These are phyloP conservation scores for Peromyscus melanophrys DNA, from an alignment of 2,797 vertebrate genomes.

Conservation along the genomic window DNA sequence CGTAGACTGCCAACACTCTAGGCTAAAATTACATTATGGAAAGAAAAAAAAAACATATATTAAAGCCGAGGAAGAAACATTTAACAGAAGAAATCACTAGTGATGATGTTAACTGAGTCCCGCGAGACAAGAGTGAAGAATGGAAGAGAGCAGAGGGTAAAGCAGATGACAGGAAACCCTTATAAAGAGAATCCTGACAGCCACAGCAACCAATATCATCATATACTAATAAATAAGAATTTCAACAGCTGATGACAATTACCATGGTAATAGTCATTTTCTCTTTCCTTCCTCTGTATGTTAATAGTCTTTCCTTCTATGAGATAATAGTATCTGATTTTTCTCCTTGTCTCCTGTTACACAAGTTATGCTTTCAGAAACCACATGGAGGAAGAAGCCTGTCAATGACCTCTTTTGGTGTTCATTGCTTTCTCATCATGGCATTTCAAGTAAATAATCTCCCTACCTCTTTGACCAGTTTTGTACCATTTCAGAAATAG, in stretches of 20 bases:
- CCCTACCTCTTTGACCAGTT: not conserved
- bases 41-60: not conserved
- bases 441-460: not conserved
- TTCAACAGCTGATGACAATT: not conserved
- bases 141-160: not conserved
- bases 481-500: not conserved
- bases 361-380: not conserved
- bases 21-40: not conserved
- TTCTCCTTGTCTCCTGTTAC: not conserved
- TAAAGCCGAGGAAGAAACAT: not conserved
- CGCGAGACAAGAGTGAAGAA: accelerated
- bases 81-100: not conserved
- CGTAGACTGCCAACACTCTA: not conserved
- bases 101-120: not conserved
- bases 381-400: not conserved
- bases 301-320: not conserved
- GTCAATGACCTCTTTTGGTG: not conserved
- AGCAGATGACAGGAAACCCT: not conserved
- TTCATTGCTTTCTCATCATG: not conserved
- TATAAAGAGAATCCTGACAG: not conserved
- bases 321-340: not conserved
- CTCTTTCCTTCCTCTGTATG: not conserved
- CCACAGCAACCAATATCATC: too few species aligned
- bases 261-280: not conserved
- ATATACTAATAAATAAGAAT: not conserved